phyloP scores from a whole-genome alignment of 1,140 invertebrate genomes.

The Tachypleus tridentatus region DNA sequence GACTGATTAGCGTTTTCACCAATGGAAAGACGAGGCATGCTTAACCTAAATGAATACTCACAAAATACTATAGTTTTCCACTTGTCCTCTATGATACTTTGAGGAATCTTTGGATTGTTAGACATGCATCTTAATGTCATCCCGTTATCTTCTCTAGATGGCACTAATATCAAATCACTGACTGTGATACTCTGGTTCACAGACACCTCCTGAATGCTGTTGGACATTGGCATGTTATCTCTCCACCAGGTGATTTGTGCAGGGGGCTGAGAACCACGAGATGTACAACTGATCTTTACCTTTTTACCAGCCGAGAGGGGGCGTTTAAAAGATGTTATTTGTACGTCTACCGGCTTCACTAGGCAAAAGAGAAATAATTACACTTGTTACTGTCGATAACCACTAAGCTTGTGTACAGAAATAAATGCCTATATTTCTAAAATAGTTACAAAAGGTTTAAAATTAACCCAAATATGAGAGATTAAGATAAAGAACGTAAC shows the following conservation, averaged over 20 bases:
- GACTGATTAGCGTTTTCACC: no score
- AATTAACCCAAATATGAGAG: no score
- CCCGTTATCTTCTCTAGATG: slow-evolving; percentile 60
- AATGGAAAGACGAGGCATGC: no score
- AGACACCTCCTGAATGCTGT: slow-evolving; percentile 17
- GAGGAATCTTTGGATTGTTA: slow-evolving; percentile 52
- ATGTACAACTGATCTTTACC: slow-evolving; percentile 18
- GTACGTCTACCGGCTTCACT: slow-evolving; percentile 71
- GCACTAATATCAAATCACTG: slow-evolving; percentile 31
- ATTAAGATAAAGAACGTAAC: no score
- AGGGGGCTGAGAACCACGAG: slow-evolving; percentile 22
- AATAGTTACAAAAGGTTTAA: no score
- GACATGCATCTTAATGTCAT: slow-evolving; percentile 67
- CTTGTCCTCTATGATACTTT: slow-evolving; percentile 55
- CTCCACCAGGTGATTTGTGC: slow-evolving; percentile 25
- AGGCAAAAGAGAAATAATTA: slow-evolving; percentile 26
- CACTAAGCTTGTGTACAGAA: no score
- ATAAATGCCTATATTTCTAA: no score
- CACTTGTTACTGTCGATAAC: no score
- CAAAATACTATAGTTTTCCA: slow-evolving; percentile 77
- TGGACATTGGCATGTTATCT: slow-evolving; percentile 15
- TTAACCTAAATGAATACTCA: slow-evolving; percentile 37
- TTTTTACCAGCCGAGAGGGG: slow-evolving; percentile 22
- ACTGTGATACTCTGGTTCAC: slow-evolving; percentile 21
- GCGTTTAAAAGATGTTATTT: slow-evolving; percentile 55